These are phyloP conservation scores for Cheilosia scutellata DNA, from an alignment of 2,888 invertebrate genomes.

Conservation along the genomic window DNA sequence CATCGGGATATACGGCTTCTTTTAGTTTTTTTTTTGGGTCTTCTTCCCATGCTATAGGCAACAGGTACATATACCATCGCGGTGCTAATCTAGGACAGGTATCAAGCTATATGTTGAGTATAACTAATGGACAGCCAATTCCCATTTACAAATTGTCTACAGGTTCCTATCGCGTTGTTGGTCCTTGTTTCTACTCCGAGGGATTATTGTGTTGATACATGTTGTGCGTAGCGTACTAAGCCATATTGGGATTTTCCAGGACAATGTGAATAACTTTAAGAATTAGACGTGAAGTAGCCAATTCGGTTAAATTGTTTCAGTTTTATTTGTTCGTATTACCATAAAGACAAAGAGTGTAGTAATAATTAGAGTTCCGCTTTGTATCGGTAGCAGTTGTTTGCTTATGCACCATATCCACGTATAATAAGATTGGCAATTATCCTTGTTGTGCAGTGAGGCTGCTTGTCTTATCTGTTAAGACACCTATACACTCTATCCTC, in stretches of 20 bases:
- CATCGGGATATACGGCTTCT: conserved; percentile 13
- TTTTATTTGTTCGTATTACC: conserved; percentile 27
- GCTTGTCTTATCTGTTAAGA: conserved; percentile 38
- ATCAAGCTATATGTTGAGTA: conserved; percentile 9
- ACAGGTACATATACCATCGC: conserved; percentile 60
- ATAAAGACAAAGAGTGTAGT: conserved; percentile 36
- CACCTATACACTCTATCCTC: conserved; percentile 1
- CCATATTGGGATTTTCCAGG: conserved; percentile 34
- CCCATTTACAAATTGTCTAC: conserved; percentile 14
- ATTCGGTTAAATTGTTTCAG: conserved; percentile 67
- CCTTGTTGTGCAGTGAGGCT: conserved; percentile 40
- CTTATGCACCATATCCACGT: conserved; percentile 41
- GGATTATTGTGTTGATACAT: conserved; percentile 42
- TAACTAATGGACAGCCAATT: conserved; percentile 43
- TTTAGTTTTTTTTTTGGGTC: conserved; percentile 29
- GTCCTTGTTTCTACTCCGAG: conserved; percentile 16
- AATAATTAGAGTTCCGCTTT: conserved; percentile 40
- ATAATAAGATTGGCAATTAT: conserved; percentile 70
- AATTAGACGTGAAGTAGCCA: conserved; percentile 44
- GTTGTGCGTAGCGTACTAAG: conserved; percentile 11
- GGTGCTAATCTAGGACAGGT: conserved; percentile 65
- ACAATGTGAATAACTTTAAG: conserved; percentile 30
- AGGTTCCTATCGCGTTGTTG: conserved; percentile 26
- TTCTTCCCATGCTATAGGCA: conserved; percentile 34
- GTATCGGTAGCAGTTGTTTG: conserved; percentile 38